Conservation (phyloP, 2,888 invertebrate genomes). For the Tipula confusa region DNA sequence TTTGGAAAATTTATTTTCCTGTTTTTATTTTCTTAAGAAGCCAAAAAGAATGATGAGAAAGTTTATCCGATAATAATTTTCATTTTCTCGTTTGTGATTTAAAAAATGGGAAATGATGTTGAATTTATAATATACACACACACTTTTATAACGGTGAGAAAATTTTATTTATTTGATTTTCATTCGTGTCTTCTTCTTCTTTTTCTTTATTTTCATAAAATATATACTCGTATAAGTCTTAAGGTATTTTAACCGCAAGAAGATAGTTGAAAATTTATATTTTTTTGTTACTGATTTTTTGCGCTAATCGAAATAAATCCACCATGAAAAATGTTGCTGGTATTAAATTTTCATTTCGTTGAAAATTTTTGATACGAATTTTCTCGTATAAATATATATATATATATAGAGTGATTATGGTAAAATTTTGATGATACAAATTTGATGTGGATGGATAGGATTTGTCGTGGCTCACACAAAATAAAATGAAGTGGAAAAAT, state of each 20-base stretch:
- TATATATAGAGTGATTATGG: background rate
- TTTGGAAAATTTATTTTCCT: conserved; percentile 1
- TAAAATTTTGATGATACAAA: conserved; percentile 20
- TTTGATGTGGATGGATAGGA: conserved; percentile 20
- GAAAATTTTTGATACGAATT: background rate
- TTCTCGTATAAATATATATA: too few species aligned
- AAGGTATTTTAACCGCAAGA: conserved; percentile 1
- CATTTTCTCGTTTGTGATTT: background rate
- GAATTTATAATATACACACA: background rate
- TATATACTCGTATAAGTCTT: conserved; percentile 1
- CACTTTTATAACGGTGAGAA: conserved; percentile 25
- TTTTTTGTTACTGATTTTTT: background rate
- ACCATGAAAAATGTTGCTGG: conserved; percentile 20
- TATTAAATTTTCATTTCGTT: conserved; percentile 20
- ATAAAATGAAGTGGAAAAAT: background rate
- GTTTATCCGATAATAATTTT: conserved; percentile 25
- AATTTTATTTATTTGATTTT: conserved; percentile 1
- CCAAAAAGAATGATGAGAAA: conserved; percentile 20
- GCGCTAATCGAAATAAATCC: conserved; percentile 20
- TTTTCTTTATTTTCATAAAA: background rate
- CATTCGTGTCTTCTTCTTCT: background rate
- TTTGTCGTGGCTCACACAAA: background rate
- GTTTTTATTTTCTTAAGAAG: conserved; percentile 20
- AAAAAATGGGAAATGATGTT: conserved; percentile 25
- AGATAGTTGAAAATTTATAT: conserved; percentile 12